Conservation (phyloP, 2,113 vertebrate genomes). For the Probosciger aterrimus region DNA sequence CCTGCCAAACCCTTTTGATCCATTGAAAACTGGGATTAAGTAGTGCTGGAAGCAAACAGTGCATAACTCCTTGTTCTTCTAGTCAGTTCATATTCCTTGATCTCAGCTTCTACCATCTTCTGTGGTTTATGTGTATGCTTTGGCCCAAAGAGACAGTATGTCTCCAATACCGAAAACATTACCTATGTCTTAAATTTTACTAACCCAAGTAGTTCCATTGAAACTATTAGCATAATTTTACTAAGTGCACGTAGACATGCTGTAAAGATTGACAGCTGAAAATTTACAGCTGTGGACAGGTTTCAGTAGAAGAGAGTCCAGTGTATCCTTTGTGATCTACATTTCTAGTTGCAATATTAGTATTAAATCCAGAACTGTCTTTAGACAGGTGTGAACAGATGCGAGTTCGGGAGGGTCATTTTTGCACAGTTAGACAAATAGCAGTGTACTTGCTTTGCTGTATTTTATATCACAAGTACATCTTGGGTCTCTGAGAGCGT, state of each 20-base stretch:
- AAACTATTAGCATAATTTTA: background rate
- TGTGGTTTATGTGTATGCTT: background rate
- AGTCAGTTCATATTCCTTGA: background rate
- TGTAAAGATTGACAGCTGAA: background rate
- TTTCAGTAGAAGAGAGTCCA: background rate
- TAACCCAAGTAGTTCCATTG: background rate
- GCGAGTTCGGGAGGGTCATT: background rate
- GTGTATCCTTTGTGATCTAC: background rate
- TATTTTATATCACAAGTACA: background rate
- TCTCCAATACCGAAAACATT: background rate
- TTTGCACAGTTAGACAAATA: background rate
- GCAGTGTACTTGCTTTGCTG: background rate
- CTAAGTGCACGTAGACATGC: background rate
- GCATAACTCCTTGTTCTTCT: background rate
- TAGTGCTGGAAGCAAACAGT: background rate
- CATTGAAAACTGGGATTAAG: background rate
- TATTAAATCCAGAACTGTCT: background rate
- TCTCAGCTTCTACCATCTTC: background rate
- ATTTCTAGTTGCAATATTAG: background rate
- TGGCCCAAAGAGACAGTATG: background rate
- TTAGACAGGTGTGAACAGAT: background rate
- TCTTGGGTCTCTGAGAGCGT: background rate
- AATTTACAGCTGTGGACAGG: background rate
- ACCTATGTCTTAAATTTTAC: background rate
- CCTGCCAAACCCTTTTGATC: slow-evolving; percentile 14